Percentiles rank a stretch among this genome's conserved stretches.
Conservation (phyloP, 1,140 invertebrate species). For the Eriosoma lanigerum region DNA sequence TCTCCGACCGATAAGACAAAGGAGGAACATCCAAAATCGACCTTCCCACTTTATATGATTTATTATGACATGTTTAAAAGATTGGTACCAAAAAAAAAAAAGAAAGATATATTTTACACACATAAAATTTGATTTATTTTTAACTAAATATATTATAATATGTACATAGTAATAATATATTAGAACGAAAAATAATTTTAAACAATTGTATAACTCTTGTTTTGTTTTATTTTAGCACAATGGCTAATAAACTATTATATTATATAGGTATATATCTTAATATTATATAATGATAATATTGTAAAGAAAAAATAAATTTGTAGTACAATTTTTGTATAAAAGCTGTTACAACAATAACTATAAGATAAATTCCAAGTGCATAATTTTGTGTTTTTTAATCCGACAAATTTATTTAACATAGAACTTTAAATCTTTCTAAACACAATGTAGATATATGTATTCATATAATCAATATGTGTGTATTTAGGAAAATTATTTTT, state of each 20-base stretch:
- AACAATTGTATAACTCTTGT: background rate
- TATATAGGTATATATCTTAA: background rate
- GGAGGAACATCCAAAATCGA: too few species aligned
- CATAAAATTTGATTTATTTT: conserved; percentile 4
- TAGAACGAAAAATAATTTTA: background rate
- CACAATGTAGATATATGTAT: background rate
- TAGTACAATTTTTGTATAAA: background rate
- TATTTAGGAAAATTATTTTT: background rate
- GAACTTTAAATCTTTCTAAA: background rate
- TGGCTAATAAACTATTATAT: background rate
- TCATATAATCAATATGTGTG: background rate
- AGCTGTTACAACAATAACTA: background rate
- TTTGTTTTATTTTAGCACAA: background rate
- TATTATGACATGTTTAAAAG: too few species aligned
- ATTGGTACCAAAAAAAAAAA: too few species aligned
- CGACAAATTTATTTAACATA: background rate
- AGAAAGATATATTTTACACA: background rate
- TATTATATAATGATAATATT: background rate
- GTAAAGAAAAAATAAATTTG: background rate
- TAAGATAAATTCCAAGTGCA: too few species aligned
- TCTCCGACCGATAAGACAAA: too few species aligned
- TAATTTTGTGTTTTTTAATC: background rate
- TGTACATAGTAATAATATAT: background rate
- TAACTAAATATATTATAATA: conserved; percentile 1
- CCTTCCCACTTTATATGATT: too few species aligned